These are phyloP conservation scores for Trichoplusia ni DNA, from an alignment of 1,140 invertebrate species.

Conservation along the genomic window DNA sequence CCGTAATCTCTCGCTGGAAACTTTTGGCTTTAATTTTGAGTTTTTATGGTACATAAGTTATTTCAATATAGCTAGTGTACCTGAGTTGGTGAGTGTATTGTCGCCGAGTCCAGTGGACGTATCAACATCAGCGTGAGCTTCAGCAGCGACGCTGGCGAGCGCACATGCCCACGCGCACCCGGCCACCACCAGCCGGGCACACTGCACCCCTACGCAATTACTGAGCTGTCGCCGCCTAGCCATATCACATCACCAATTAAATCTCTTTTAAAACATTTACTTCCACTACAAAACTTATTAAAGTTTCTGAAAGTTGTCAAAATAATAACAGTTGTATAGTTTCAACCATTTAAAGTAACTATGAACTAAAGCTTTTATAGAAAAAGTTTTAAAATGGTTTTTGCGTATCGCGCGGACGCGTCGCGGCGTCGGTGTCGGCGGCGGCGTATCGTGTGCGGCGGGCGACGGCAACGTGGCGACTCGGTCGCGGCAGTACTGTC, in stretches of 20 bases:
- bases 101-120: conserved; percentile 73
- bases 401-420: conserved; percentile 35
- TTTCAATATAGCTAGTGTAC: conserved; percentile 42
- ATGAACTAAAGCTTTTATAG: neutral
- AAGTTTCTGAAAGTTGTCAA: conserved; percentile 12
- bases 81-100: conserved; percentile 75
- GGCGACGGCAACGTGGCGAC: conserved; percentile 50
- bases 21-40: neutral
- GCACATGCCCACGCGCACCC: conserved; percentile 75
- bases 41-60: neutral
- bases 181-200: conserved; percentile 44
- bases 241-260: conserved; percentile 75
- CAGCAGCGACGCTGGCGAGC: conserved; percentile 51
- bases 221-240: conserved; percentile 51
- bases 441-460: conserved; percentile 33
- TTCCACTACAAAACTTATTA: conserved; percentile 34
- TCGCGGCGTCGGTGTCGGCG: conserved; percentile 39
- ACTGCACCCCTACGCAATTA: conserved; percentile 42
- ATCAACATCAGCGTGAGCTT: conserved; percentile 69
- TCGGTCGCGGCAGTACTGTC: conserved; percentile 69
- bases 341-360: conserved; percentile 4
- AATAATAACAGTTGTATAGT: neutral
- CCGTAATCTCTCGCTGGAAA: no score
- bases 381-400: conserved; percentile 7
- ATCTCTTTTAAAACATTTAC: conserved; percentile 9